Evolutionary conservation across 2,113 vertebrate genomes (phyloP).

Genomic region (Chaetorhynchus papuensis): DNA sequence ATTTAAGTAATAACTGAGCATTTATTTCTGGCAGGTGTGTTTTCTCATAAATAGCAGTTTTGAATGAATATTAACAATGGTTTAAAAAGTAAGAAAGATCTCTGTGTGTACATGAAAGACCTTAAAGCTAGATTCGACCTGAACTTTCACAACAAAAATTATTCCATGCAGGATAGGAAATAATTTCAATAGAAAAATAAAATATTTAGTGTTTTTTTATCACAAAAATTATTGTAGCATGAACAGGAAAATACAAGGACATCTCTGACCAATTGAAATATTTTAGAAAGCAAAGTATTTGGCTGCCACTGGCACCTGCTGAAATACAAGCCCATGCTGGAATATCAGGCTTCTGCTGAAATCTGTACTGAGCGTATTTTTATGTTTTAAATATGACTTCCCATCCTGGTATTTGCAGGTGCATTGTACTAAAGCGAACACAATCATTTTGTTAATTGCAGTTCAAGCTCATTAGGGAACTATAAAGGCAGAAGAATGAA

Average conservation of each 20-base stretch:
- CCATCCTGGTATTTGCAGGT: constrained; percentile 63
- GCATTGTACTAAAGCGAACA: constrained; percentile 57
- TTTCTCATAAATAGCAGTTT: background rate
- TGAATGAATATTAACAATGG: background rate
- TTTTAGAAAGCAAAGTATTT: background rate
- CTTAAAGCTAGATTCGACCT: rapidly evolving
- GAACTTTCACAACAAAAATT: background rate
- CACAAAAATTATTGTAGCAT: background rate
- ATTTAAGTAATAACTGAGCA: background rate
- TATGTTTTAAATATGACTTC: constrained; percentile 26
- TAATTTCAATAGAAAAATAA: background rate
- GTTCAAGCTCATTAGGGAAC: constrained; percentile 69
- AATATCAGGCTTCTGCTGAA: constrained; percentile 34
- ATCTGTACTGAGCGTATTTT: background rate
- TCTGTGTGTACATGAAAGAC: rapidly evolving
- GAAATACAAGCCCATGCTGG: constrained; percentile 8
- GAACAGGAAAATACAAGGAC: background rate
- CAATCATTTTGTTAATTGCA: constrained; percentile 69
- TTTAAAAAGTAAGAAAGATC: background rate
- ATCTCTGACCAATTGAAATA: background rate
- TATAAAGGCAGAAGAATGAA: constrained; percentile 68
- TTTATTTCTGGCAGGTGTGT: background rate
- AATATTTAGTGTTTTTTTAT: background rate
- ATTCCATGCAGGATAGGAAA: background rate
- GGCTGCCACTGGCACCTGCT: background rate